Base-by-base conservation (phyloP, 2,797 vertebrate genomes). In the Onychomys arenicola region DNA sequence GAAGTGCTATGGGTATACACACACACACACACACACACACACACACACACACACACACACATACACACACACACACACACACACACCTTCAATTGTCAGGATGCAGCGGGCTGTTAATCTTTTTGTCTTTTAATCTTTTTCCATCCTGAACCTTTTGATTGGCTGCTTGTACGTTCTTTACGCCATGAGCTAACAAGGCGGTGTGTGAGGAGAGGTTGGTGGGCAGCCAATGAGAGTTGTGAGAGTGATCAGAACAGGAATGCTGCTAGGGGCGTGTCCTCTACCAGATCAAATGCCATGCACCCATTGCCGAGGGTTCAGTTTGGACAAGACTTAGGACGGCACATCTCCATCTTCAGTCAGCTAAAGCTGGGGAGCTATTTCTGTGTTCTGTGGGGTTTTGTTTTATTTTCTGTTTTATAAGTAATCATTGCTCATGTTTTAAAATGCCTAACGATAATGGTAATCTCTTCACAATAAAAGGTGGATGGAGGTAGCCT, bases 81-180 rank as follows among this genome's bases (percentile, higher is more conserved):
- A 97, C 91, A 90, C 40, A 63, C 97, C 94, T 98, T 98, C 96
- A 97, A 96, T 97, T 94, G 63, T 90, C 90, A 96, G 91, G 86
- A 94, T 91, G 49, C 14, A 88, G 82, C 55, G 90, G 93, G 89
- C 71, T 85, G 27, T 67, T 69, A 25, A 21, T 69, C n/a, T n/a
- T n/a, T n/a, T n/a, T n/a, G 16, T 59, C 52, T 96, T 98, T 97
- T 96, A 88, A 95, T 98, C 96, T 69, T 93, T 97, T 96, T 93
- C 92, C 91, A 90, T 82, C 97, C 90, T 87, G 61, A 80, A 63
- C 0, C 91, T 95, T 98, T 97, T 97, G 96, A 97, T 96, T 95
- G 95, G 57, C 63, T 91, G 93, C 85, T 80, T 97, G 95, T 86
- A 91, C 1, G 0, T 95, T 98, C 95, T 49, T 29, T 1, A 9